A percentile compares a stretch with the other conserved stretches of the same genome.
These are phyloP conservation scores for Melitaea cinxia DNA, from an alignment of 1,140 invertebrate species.

Conservation along the genomic window DNA sequence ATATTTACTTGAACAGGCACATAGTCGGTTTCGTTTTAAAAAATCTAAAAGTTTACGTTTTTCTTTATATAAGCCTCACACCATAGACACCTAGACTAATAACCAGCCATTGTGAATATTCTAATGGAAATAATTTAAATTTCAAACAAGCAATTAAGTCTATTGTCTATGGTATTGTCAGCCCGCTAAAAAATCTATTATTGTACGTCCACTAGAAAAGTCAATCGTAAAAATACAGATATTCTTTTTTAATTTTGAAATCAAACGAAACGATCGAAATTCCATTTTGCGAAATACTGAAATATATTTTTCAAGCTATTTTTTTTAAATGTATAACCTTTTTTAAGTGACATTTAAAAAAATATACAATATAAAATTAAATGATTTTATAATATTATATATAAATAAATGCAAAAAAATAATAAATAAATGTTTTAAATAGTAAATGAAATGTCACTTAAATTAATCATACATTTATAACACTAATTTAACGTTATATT, in stretches of 20 bases:
- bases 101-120: too few species aligned
- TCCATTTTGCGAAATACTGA: slow-evolving; percentile 3
- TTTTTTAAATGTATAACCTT: neutral
- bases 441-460: neutral
- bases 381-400: too few species aligned
- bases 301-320: slow-evolving; percentile 9
- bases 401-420: neutral
- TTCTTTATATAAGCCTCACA: slow-evolving; percentile 16
- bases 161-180: slow-evolving; percentile 8
- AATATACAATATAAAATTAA: too few species aligned
- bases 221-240: neutral
- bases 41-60: slow-evolving; percentile 28
- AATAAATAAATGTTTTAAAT: too few species aligned
- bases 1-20: slow-evolving; percentile 47
- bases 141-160: neutral
- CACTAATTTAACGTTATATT: slow-evolving; percentile 14
- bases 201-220: slow-evolving; percentile 20
- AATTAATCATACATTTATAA: neutral
- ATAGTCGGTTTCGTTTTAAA: slow-evolving; percentile 45
- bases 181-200: neutral
- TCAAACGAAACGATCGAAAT: neutral
- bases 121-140: neutral
- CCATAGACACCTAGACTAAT: slow-evolving; percentile 11
- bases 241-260: slow-evolving; percentile 1
- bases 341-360: neutral